These are phyloP conservation scores for Drosophila subpulchrella DNA, from an alignment of 1,140 invertebrate species.

Conservation along the genomic window DNA sequence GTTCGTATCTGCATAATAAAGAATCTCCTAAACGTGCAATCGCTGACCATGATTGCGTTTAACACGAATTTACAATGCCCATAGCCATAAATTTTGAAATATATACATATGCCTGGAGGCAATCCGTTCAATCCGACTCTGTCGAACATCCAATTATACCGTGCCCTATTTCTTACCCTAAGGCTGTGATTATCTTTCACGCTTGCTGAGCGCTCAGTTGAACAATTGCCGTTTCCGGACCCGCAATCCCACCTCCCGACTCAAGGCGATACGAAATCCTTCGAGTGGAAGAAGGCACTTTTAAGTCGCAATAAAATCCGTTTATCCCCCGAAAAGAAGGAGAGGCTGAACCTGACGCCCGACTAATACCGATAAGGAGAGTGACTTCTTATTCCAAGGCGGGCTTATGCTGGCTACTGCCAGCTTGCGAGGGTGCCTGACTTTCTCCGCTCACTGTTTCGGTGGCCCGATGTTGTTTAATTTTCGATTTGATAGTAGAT, in stretches of 20 bases:
- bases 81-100: slow-evolving; percentile 29
- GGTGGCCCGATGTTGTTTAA: slow-evolving; percentile 46
- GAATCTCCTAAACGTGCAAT: slow-evolving; percentile 33
- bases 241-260: neutral
- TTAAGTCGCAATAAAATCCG: slow-evolving; percentile 57
- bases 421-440: slow-evolving; percentile 15
- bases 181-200: slow-evolving; percentile 42
- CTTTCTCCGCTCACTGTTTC: slow-evolving; percentile 6
- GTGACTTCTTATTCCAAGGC: slow-evolving; percentile 3
- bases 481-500: slow-evolving; percentile 71
- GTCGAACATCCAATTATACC: slow-evolving; percentile 56
- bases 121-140: slow-evolving; percentile 6
- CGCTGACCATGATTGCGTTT: slow-evolving; percentile 19
- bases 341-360: neutral
- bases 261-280: slow-evolving; percentile 57
- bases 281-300: slow-evolving; percentile 60
- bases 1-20: slow-evolving; percentile 40
- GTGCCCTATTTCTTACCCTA: neutral
- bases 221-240: slow-evolving; percentile 20
- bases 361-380: neutral
- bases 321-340: slow-evolving; percentile 43
- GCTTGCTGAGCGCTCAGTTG: slow-evolving; percentile 12
- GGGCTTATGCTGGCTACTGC: slow-evolving; percentile 30
- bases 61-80: slow-evolving; percentile 25
- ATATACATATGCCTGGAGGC: neutral